Conservation (phyloP, 1,140 invertebrate species). For the Caenorhabditis brenneri region DNA sequence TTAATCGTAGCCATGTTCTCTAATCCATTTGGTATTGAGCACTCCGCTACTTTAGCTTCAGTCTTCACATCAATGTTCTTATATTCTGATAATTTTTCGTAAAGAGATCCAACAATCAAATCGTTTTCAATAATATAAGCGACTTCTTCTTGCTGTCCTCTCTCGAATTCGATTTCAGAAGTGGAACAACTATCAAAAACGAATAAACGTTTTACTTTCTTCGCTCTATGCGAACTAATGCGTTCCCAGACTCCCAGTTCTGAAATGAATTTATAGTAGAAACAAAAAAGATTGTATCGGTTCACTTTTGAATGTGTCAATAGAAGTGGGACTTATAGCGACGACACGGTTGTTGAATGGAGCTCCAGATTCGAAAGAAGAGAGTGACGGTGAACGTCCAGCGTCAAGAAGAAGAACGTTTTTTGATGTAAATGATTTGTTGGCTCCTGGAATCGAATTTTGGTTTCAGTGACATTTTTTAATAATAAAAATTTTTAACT, state of each 20-base stretch:
- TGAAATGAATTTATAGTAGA: constrained; percentile 12
- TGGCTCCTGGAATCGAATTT: constrained; percentile 16
- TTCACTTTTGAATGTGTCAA: constrained; percentile 55
- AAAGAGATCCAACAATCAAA: constrained; percentile 54
- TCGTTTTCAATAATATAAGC: constrained; percentile 60
- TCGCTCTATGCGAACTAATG: constrained; percentile 47
- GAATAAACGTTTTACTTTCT: constrained; percentile 53
- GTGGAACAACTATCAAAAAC: constrained; percentile 57
- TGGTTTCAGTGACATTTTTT: no score
- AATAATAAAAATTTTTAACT: no score
- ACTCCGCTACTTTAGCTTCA: constrained; percentile 54
- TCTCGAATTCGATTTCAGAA: constrained; percentile 55
- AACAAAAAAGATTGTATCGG: not conserved
- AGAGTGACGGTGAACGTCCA: constrained; percentile 24
- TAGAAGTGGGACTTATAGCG: constrained; percentile 55
- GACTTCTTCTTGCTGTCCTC: constrained; percentile 49
- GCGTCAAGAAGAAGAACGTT: constrained; percentile 50
- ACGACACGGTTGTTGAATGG: constrained; percentile 58
- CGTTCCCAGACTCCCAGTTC: constrained; percentile 56
- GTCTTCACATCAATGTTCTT: constrained; percentile 57
- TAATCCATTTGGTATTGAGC: constrained; percentile 60
- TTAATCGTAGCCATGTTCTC: constrained; percentile 70
- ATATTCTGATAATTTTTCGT: constrained; percentile 54
- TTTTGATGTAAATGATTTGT: not conserved
- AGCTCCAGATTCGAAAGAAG: not conserved